phyloP scores from a whole-genome alignment of 2,113 vertebrate species.

The Lampris megalopsis region DNA sequence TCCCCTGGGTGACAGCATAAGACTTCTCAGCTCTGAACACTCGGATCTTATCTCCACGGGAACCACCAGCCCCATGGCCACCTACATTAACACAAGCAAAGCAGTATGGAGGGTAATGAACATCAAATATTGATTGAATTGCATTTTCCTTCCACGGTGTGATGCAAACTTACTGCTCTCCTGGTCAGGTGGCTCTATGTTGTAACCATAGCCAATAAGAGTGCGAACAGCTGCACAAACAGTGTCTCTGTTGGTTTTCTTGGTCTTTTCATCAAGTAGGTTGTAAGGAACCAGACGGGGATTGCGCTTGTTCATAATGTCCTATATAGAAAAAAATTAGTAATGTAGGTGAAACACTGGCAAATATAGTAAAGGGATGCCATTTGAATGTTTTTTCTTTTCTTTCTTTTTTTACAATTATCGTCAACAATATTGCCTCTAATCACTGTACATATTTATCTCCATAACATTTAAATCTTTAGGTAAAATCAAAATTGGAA shows the following conservation, averaged over 20 bases:
- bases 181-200: conserved; percentile 93
- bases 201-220: conserved; percentile 92
- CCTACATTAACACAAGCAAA: conserved; percentile 61
- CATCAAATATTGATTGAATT: neutral
- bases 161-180: conserved; percentile 85
- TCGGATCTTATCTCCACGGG: conserved; percentile 84
- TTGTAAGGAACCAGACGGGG: conserved; percentile 93
- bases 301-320: conserved; percentile 91
- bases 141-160: neutral
- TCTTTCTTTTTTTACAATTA: too few relatives aligned
- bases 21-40: conserved; percentile 92
- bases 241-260: conserved; percentile 93
- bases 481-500: too few relatives aligned
- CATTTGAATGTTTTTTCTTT: too few relatives aligned
- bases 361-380: neutral
- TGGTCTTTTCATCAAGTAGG: conserved; percentile 92
- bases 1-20: conserved; percentile 87
- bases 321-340: conserved; percentile 70
- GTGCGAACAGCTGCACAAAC: conserved; percentile 92
- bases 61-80: conserved; percentile 70
- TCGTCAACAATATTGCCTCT: too few relatives aligned
- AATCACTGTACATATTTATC: too few relatives aligned
- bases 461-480: too few relatives aligned
- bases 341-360: neutral
- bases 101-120: conserved; percentile 8